A percentile compares a stretch with the other conserved stretches of the same genome.
Evolutionary conservation across 1,140 invertebrate species (phyloP).

Genomic region (Drosophila azteca): DNA sequence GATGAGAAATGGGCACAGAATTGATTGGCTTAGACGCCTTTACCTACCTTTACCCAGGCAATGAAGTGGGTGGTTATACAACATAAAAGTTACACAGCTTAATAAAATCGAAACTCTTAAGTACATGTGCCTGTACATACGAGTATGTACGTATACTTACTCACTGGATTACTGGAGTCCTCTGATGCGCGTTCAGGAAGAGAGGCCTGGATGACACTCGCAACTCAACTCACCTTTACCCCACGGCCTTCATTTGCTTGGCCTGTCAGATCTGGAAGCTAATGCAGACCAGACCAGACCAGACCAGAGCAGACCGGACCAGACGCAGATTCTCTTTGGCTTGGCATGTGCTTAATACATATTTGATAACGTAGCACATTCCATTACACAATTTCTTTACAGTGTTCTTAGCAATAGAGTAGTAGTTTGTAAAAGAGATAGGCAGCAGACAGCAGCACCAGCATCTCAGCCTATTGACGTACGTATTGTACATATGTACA

Average conservation of each 20-base stretch:
- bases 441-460: slow-evolving; percentile 34
- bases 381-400: slow-evolving; percentile 48
- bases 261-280: slow-evolving; percentile 13
- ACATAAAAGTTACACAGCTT: slow-evolving; percentile 30
- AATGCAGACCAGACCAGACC: not conserved
- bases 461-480: slow-evolving; percentile 41
- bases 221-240: slow-evolving; percentile 17
- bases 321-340: not conserved
- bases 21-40: slow-evolving; percentile 27
- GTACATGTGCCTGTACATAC: not conserved
- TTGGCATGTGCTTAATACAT: slow-evolving; percentile 47
- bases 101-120: slow-evolving; percentile 7
- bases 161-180: not conserved
- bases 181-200: slow-evolving; percentile 1
- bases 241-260: not conserved
- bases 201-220: not conserved
- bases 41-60: slow-evolving; percentile 58
- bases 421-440: slow-evolving; percentile 33
- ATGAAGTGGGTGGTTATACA: slow-evolving; percentile 27
- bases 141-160: slow-evolving; percentile 24
- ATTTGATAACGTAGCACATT: slow-evolving; percentile 57
- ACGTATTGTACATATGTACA: slow-evolving; percentile 2
- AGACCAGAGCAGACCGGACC: not conserved
- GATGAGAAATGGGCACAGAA: slow-evolving; percentile 45
- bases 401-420: slow-evolving; percentile 24